These are phyloP conservation scores for Paramormyrops hopkinsi DNA, from an alignment of 2,797 vertebrate species.

Conservation along the genomic window DNA sequence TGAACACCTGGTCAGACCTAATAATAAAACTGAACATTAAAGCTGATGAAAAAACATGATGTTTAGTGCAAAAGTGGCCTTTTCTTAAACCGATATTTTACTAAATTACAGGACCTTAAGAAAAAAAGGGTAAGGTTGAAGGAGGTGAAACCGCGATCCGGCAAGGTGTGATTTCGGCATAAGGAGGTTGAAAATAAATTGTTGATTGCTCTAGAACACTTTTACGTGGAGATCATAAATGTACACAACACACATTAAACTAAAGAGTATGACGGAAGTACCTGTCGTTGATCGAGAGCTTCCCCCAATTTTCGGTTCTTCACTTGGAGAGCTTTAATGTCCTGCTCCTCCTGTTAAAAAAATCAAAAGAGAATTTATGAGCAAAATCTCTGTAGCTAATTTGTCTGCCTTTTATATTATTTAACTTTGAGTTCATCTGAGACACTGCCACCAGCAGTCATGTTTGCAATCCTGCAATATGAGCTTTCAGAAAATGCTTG, in stretches of 20 bases:
- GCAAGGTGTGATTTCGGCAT: neutral
- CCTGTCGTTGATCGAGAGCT: slow-evolving; percentile 87
- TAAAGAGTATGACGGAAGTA: slow-evolving; percentile 39
- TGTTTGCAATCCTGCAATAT: neutral
- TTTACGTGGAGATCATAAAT: neutral
- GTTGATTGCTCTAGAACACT: neutral
- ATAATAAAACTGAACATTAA: neutral
- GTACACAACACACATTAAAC: neutral
- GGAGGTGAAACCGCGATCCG: neutral
- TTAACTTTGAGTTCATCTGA: neutral
- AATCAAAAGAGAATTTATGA: neutral
- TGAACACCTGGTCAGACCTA: neutral
- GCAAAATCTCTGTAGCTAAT: neutral
- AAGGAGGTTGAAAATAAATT: neutral
- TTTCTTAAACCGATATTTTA: neutral
- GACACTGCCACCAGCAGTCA: neutral
- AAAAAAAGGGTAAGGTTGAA: neutral
- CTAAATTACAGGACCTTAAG: neutral
- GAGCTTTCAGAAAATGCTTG: neutral
- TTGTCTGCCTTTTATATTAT: neutral
- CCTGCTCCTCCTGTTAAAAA: slow-evolving; percentile 80
- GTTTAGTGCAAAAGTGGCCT: neutral
- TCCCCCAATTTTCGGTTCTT: slow-evolving; percentile 93
- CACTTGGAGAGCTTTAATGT: slow-evolving; percentile 85
- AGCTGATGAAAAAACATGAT: neutral